phyloP scores from a whole-genome alignment of 2,113 vertebrate genomes.

The Coracopsis vasa region DNA sequence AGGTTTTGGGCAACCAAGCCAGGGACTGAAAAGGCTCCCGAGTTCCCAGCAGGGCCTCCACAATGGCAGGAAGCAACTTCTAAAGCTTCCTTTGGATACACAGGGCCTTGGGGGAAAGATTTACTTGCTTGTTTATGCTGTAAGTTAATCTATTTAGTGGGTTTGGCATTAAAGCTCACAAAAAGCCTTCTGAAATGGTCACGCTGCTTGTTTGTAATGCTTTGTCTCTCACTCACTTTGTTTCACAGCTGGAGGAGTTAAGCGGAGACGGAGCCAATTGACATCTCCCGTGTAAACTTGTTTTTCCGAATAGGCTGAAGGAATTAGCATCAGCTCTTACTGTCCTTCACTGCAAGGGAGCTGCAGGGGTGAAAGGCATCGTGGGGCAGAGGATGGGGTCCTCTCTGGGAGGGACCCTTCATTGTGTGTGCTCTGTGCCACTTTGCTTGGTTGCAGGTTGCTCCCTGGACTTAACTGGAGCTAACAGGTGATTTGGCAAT shows the following conservation, averaged over 20 bases:
- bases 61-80: constrained; percentile 66
- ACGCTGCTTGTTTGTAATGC: background rate
- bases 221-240: constrained; percentile 54
- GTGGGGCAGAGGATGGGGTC: background rate
- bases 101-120: constrained; percentile 48
- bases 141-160: constrained; percentile 65
- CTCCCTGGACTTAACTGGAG: fast-evolving
- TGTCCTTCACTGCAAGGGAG: background rate
- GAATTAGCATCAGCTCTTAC: background rate
- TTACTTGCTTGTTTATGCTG: constrained; percentile 64
- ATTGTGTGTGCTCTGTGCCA: background rate
- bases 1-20: constrained; percentile 17
- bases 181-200: constrained; percentile 37
- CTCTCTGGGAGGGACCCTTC: background rate
- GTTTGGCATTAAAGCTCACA: constrained; percentile 43
- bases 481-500: background rate
- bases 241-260: constrained; percentile 49
- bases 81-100: constrained; percentile 50
- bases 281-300: constrained; percentile 23
- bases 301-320: background rate
- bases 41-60: constrained; percentile 56
- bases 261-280: background rate
- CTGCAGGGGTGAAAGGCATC: fast-evolving
- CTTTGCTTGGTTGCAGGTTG: background rate
- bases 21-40: constrained; percentile 35